Base-by-base conservation (phyloP, 2,888 invertebrate genomes). In the Hypsopygia costalis region DNA sequence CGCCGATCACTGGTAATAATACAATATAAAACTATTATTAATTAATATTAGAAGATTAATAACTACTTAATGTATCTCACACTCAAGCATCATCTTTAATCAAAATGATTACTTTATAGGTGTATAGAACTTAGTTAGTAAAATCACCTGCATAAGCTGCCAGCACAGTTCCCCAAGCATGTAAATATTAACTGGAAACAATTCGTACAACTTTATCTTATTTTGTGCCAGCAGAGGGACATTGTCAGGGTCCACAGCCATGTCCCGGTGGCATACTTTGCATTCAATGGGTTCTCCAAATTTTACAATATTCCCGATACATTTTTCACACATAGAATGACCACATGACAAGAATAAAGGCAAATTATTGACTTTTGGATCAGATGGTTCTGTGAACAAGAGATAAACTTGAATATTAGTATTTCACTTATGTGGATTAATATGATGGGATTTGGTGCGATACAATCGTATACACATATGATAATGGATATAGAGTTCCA, bases 241-340 rank as follows among this genome's bases (percentile, higher is more conserved):
- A 49, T 77, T 63, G 27, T 47, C 43, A 3, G 55, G 25, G 20
- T 54, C 55, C 6, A 80, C 35, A 27, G 75, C 53, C 55, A 83
- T 78, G 28, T 70, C 54, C 5, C 66, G 55, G 6, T 74, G 63
- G 63, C 92, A 92, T 41, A 87, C 58, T 48, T 77, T 77, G 58
- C 92, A 92, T 34, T 75, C 70, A 29, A 91, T 72, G 0, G 82
- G 83, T 47, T 87, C 88, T 11, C 54, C 47, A 52, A 78, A 81
- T 49, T 69, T 76, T 0, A 74, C 45, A 12, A 77, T 65, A 43
- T 70, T 77, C 27, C 62, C 73, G 8, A 92, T 64, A 62, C 94
- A 95, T 35, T 79, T 88, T 51, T 92, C 92, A 55, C 95, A 95
- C 55, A 92, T 82, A 1, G 91, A 85, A 67, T 95, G 95, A 0